Evolutionary conservation across 2,888 invertebrate species (phyloP), one percentile per base, ranked within the genome.

Genomic region (Drosophila sordidula): DNA sequence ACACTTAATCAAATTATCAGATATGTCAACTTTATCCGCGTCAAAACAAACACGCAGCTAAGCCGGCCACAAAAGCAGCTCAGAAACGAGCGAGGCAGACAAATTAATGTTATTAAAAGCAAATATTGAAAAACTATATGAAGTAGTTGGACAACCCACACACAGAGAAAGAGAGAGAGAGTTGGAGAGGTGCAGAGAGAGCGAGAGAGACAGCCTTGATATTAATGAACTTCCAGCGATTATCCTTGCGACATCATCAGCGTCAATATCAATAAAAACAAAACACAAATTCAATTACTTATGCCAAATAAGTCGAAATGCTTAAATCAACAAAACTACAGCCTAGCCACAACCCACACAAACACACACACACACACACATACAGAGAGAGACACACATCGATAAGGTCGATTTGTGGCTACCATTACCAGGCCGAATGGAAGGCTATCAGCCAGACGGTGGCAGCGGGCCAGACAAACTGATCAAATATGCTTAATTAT

Each of bases 401-500:
- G 75, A 78, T 78, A 75, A 75, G 78, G 67, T 51, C 69, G 67
- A 49, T 61, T 57, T 61, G 61, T 57, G 61, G 57, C 45, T 29
- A 29, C 29, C 9, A 29, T 26, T 26, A 26, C 26, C 26, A 26
- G 26, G 8, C 26, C 36, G 75, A 59, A 50, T 76, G 63, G 52
- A 66, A 78, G 68, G 73, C 78, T 75, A 73, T 77, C 78, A 22
- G 46, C 22, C 61, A 61, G 42, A 47, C 68, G 29, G 49, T 42
- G 59, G 46, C 59, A 50, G 34, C 42, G 29, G 42, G 9, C 41
- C 58, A 81, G 75, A 69, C 69, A 80, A 83, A 78, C 84, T 84
- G 83, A 87, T 78, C 82, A 86, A 83, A 89, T 76, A 86, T 87
- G 82, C 82, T 90, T 87, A 89, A 89, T 89, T 89, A 88, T 88